These are phyloP conservation scores for Microhierax caerulescens DNA, from an alignment of 2,797 vertebrate genomes.

Conservation along the genomic window DNA sequence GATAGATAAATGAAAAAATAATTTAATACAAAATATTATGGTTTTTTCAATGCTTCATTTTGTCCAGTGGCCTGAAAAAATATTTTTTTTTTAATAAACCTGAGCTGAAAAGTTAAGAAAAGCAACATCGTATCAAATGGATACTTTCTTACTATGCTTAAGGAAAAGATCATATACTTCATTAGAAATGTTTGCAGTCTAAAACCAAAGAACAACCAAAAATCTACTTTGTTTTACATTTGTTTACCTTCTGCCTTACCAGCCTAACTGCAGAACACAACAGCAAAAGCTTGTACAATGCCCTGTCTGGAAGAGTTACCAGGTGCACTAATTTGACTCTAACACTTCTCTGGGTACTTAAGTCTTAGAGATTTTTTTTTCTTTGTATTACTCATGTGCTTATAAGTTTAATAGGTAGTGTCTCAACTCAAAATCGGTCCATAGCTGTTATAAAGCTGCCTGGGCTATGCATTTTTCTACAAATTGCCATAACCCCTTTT, in stretches of 20 bases:
- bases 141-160: background rate
- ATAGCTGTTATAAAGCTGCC: background rate
- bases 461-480: background rate
- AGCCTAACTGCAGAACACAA: background rate
- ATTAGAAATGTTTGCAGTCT: background rate
- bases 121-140: background rate
- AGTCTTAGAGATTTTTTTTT: background rate
- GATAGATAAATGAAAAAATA: background rate
- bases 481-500: background rate
- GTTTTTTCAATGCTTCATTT: background rate
- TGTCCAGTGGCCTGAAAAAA: background rate
- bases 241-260: background rate
- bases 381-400: background rate
- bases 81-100: background rate
- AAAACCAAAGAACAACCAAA: background rate
- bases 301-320: background rate
- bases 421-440: background rate
- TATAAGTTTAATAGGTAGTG: background rate
- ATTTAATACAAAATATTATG: background rate
- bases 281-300: background rate
- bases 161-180: background rate
- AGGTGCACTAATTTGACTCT: background rate
- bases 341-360: background rate
- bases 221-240: background rate
- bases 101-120: background rate